Base-by-base conservation (phyloP, 2,888 invertebrate genomes). In the Philereme vetulata region DNA sequence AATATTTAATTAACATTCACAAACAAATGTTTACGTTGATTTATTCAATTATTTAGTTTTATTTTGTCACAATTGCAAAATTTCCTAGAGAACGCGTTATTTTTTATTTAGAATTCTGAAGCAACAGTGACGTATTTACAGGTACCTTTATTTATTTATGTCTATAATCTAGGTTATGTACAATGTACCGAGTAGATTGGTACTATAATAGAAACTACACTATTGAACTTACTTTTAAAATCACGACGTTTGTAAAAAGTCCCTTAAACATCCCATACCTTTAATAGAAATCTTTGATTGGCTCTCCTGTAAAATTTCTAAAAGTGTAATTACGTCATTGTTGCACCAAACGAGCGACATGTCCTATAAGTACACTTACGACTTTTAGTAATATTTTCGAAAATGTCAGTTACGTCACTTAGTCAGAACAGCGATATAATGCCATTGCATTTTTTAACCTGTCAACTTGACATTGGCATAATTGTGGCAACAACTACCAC, bases 111-210 rank as follows among this genome's bases (percentile, higher is more conserved):
- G 44, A 51, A 44, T 56, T 56, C 56, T 56, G 56, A 56, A 56
- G 56, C 33, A 56, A 56, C 56, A 35, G 51, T 58, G 58, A 58
- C 48, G 52, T 58, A 58, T 58, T 58, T 58, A 58, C 58, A 52
- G 33, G 40, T 36, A 58, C 51, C 32, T 52, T 11, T 34, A 48
- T 58, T 49, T 42, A 43, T 58, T 47, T 48, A 35, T 7, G 5
- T 35, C 7, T 35, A 35, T 6, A 35, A 35, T 35, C 35, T 35
- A 35, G 35, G 5, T 11, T 51, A 47, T 43, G 11, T 58, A 56
- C 43, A 44, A 49, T 38, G 36, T 49, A 38, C 36, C 35, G 36
- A 38, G 49, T 49, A 38, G n/a, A 49, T 35, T 36, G 36, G 36
- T n/a, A 50, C 43, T 38, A 38, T 35, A 8, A 48, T 49, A 49